Conservation (phyloP, 2,797 vertebrate genomes). For the Xiphorhynchus erythropygius region DNA sequence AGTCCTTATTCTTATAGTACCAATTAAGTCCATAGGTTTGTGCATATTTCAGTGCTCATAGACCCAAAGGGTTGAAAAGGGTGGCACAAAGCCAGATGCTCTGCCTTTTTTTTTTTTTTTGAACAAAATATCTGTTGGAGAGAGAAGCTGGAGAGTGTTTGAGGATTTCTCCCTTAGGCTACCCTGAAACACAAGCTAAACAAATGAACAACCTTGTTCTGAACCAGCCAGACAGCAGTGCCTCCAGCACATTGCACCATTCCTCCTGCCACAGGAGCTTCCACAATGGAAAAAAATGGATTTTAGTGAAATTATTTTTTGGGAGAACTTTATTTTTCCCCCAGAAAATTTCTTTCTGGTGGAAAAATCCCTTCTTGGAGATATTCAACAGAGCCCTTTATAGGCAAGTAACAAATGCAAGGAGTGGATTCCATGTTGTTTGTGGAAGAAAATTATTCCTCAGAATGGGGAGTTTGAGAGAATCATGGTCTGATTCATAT, state of each 20-base stretch:
- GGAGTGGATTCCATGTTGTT: fast-evolving
- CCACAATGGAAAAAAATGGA: neutral
- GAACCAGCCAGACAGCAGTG: neutral
- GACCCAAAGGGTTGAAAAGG: neutral
- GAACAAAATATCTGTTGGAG: neutral
- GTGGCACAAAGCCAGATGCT: neutral
- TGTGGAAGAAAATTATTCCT: neutral
- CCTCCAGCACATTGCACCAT: fast-evolving
- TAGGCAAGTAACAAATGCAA: neutral
- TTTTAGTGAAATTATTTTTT: neutral
- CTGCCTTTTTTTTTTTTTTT: neutral
- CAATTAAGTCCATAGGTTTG: neutral
- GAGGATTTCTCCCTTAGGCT: neutral
- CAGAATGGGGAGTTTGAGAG: neutral
- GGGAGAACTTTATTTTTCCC: neutral
- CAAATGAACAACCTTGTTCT: neutral
- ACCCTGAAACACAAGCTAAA: neutral
- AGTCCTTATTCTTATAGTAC: neutral
- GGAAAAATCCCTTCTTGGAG: neutral
- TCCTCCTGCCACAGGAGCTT: neutral
- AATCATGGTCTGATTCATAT: neutral
- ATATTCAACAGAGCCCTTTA: neutral
- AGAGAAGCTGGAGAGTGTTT: neutral
- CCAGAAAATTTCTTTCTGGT: neutral
- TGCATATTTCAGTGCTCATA: neutral